Conservation (phyloP, 2,113 vertebrate species). For the Callocephalon fimbriatum region DNA sequence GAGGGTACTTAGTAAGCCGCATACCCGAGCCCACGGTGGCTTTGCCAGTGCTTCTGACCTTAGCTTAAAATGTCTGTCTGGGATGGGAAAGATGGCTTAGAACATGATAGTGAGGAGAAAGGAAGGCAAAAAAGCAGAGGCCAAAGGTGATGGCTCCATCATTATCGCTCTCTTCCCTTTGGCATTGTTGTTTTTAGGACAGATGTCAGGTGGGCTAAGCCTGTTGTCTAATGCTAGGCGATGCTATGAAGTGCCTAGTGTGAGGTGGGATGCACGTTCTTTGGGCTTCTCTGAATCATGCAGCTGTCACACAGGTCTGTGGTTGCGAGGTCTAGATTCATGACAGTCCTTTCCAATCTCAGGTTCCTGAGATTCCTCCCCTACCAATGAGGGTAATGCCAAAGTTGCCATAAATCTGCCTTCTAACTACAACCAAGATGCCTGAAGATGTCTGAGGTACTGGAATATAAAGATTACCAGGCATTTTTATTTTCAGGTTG, state of each 20-base stretch:
- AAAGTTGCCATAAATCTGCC: not conserved
- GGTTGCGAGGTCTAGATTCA: rapidly evolving
- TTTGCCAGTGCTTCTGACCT: not conserved
- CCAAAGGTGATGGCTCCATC: not conserved
- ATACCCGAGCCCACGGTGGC: not conserved
- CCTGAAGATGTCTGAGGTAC: not conserved
- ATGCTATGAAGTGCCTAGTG: not conserved
- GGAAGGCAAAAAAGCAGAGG: not conserved
- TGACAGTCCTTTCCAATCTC: not conserved
- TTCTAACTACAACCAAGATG: not conserved
- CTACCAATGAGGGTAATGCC: not conserved
- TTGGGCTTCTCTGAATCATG: not conserved
- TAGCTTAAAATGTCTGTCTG: not conserved
- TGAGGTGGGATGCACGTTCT: not conserved
- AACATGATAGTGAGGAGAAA: not conserved
- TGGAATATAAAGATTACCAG: not conserved
- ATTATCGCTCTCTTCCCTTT: not conserved
- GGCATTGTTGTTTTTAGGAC: not conserved
- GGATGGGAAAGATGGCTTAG: not conserved
- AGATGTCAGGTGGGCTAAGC: not conserved
- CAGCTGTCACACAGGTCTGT: not conserved
- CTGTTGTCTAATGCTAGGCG: not conserved
- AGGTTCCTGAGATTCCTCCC: not conserved
- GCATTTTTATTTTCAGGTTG: not conserved
- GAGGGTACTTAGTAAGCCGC: not conserved